Conservation (phyloP, 2,113 vertebrate species). For the Eretmochelys imbricata region DNA sequence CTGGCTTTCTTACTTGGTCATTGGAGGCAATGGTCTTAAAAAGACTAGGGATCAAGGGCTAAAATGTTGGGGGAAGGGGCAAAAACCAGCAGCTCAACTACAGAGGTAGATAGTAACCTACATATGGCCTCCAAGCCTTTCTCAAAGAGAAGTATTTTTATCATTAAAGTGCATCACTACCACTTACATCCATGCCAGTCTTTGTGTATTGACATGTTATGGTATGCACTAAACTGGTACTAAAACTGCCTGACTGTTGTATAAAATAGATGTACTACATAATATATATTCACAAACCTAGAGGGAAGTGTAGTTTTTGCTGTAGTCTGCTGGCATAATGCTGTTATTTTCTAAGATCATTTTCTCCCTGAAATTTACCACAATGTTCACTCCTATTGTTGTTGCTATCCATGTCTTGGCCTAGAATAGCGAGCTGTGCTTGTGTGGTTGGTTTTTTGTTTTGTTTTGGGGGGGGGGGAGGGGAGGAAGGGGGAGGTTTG, state of each 20-base stretch:
- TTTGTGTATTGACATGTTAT: background rate
- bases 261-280: background rate
- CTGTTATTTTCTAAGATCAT: background rate
- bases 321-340: background rate
- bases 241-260: background rate
- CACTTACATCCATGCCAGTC: background rate
- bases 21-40: background rate
- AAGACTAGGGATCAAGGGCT: background rate
- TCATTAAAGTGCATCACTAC: background rate
- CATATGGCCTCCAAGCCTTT: background rate
- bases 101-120: background rate
- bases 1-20: background rate
- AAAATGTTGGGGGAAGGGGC: background rate
- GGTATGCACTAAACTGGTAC: background rate
- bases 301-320: background rate
- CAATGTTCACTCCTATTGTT: background rate
- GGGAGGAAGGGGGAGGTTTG: accelerated
- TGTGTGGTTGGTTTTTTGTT: background rate
- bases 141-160: background rate
- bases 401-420: background rate
- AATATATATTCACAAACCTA: background rate
- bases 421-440: background rate
- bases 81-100: background rate
- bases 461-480: background rate
- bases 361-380: background rate